Conservation (phyloP, 2,888 invertebrate genomes). For the Thecocarcelia acutangulata region DNA sequence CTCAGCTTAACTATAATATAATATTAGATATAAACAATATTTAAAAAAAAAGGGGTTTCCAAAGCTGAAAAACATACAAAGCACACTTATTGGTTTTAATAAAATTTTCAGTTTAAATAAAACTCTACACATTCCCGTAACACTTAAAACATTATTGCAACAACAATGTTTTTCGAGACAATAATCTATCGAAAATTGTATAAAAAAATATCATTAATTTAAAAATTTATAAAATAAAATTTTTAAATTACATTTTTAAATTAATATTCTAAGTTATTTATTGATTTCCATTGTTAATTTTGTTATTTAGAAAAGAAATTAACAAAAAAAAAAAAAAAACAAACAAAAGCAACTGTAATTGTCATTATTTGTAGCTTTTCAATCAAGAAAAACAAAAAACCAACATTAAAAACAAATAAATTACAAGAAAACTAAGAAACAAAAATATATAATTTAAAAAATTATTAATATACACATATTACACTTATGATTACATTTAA, state of each 20-base stretch:
- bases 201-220: conserved; percentile 30
- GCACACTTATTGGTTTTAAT: not conserved
- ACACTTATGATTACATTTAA: conserved; percentile 69
- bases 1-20: no score
- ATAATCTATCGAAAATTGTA: conserved; percentile 73
- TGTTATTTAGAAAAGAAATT: not conserved
- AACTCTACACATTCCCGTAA: conserved; percentile 22
- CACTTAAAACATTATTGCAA: conserved; percentile 56
- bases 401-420: conserved; percentile 20
- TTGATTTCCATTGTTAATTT: conserved; percentile 31
- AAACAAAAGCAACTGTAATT: conserved; percentile 9
- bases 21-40: no score
- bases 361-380: conserved; percentile 44
- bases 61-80: conserved; percentile 5
- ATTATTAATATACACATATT: conserved; percentile 17
- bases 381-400: conserved; percentile 18
- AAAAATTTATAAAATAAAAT: conserved; percentile 9
- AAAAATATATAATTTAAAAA: conserved; percentile 41
- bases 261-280: conserved; percentile 41
- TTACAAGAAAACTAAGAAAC: conserved; percentile 8
- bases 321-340: not conserved
- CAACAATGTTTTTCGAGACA: conserved; percentile 75
- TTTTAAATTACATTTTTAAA: conserved; percentile 28
- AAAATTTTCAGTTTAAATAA: not conserved
- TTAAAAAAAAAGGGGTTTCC: conserved; percentile 46